Conservation (phyloP, 2,797 vertebrate genomes). For the Microcaecilia unicolor region DNA sequence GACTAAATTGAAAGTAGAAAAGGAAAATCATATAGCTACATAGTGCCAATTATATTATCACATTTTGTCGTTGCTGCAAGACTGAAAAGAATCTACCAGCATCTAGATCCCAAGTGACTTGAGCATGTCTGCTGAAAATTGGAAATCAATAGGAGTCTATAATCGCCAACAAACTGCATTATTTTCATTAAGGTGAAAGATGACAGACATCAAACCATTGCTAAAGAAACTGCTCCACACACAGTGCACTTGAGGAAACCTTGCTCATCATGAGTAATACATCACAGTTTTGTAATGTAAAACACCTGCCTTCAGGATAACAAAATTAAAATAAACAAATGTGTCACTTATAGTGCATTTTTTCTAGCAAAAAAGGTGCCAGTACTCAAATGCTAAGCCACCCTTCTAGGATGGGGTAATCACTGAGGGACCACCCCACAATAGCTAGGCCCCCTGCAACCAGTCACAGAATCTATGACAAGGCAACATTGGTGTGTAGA, state of each 20-base stretch:
- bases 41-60: slow-evolving; percentile 46
- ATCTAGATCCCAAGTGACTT: slow-evolving; percentile 44
- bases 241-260: slow-evolving; percentile 9
- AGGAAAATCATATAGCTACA: slow-evolving; percentile 49
- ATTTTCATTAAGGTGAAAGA: slow-evolving; percentile 57
- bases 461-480: too few species aligned
- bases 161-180: slow-evolving; percentile 57
- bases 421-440: too few species aligned
- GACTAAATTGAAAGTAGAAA: slow-evolving; percentile 70
- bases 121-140: slow-evolving; percentile 55
- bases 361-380: too few species aligned
- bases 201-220: slow-evolving; percentile 33
- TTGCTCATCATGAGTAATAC: slow-evolving; percentile 18
- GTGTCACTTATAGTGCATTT: too few species aligned
- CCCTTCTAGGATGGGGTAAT: too few species aligned
- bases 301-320: slow-evolving; percentile 10
- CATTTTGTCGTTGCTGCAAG: slow-evolving; percentile 58
- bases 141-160: slow-evolving; percentile 76
- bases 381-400: too few species aligned
- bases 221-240: slow-evolving; percentile 9
- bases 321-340: slow-evolving; percentile 13
- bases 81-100: slow-evolving; percentile 52
- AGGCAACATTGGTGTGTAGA: too few species aligned
- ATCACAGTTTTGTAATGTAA: slow-evolving; percentile 9
- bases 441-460: too few species aligned